Evolutionary conservation across 2,888 invertebrate genomes (phyloP).

Genomic region (Drosophila flavopinicola): DNA sequence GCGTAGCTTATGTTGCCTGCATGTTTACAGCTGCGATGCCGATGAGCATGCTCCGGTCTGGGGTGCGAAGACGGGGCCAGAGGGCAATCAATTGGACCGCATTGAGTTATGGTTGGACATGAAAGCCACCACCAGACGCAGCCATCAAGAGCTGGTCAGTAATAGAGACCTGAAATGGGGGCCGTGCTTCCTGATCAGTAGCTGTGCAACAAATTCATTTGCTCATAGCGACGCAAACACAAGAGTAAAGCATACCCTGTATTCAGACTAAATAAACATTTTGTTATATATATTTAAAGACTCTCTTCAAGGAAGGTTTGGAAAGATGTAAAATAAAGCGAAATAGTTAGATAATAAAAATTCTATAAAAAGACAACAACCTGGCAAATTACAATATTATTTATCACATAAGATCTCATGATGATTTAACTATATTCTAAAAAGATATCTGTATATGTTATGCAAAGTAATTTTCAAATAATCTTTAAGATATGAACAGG

Average conservation of each 20-base stretch:
- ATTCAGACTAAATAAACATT: too few species aligned
- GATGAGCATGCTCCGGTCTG: neutral
- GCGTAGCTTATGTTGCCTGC: constrained; percentile 69
- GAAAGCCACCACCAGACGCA: constrained; percentile 33
- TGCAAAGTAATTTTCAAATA: too few species aligned
- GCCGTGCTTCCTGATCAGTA: constrained; percentile 28
- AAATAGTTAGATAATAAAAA: too few species aligned
- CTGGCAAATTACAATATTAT: too few species aligned
- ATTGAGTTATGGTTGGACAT: constrained; percentile 58
- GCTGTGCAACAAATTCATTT: constrained; percentile 35
- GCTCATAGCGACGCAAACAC: constrained; percentile 8
- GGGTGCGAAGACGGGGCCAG: constrained; percentile 14
- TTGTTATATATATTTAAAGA: too few species aligned
- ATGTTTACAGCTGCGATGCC: constrained; percentile 45
- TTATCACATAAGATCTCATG: too few species aligned
- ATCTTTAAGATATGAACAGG: too few species aligned
- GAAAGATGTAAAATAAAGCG: too few species aligned
- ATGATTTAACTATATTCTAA: too few species aligned
- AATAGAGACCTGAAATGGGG: constrained; percentile 24
- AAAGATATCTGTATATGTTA: too few species aligned
- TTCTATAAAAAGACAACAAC: too few species aligned
- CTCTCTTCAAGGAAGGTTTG: too few species aligned
- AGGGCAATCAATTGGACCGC: constrained; percentile 58
- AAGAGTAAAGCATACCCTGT: neutral
- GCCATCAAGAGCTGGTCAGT: constrained; percentile 33